Conservation (phyloP, 1,140 invertebrate genomes). For the Cephus cinctus region DNA sequence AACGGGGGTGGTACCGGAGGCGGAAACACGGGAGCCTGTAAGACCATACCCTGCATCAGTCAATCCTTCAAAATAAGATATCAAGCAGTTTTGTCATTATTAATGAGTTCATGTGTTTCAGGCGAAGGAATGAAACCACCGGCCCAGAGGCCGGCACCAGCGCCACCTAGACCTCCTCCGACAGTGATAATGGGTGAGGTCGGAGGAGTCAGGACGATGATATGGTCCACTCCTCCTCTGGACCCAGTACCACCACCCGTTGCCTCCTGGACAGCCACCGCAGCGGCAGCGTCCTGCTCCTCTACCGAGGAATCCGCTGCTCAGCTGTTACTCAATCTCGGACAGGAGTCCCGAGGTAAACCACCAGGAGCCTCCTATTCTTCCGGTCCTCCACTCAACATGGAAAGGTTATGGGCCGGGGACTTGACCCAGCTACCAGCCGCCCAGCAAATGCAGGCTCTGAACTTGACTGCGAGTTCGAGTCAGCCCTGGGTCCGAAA, state of each 20-base stretch:
- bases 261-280: slow-evolving; percentile 50
- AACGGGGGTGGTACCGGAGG: slow-evolving; percentile 35
- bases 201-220: slow-evolving; percentile 87
- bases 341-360: slow-evolving; percentile 64
- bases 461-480: slow-evolving; percentile 71
- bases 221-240: slow-evolving; percentile 75
- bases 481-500: slow-evolving; percentile 52
- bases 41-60: too few species aligned
- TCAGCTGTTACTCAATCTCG: slow-evolving; percentile 77
- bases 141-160: slow-evolving; percentile 58
- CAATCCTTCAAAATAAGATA: too few species aligned
- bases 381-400: slow-evolving; percentile 71
- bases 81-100: too few species aligned
- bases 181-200: slow-evolving; percentile 89
- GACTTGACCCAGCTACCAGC: slow-evolving; percentile 79
- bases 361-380: slow-evolving; percentile 51
- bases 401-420: slow-evolving; percentile 88
- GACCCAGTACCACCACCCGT: slow-evolving; percentile 52
- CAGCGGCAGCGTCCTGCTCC: slow-evolving; percentile 52
- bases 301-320: slow-evolving; percentile 75
- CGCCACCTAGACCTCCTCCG: slow-evolving; percentile 70
- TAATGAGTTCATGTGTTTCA: too few species aligned
- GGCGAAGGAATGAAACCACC: slow-evolving; percentile 61
- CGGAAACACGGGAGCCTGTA: slow-evolving; percentile 16
- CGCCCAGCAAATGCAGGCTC: slow-evolving; percentile 77